Evolutionary conservation across 2,888 invertebrate species (phyloP).

Genomic region (Beris morrisii): DNA sequence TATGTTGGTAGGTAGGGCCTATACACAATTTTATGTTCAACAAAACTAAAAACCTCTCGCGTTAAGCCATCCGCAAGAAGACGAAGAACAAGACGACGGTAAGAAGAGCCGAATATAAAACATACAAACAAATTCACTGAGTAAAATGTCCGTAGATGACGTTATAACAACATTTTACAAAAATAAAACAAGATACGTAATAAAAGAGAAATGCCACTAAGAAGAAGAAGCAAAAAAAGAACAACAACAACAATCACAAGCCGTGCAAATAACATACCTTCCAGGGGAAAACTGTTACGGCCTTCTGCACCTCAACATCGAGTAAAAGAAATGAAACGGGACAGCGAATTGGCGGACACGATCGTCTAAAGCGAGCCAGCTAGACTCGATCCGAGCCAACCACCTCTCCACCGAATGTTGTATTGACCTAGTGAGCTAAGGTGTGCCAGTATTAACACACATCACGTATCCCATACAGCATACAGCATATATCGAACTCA

Average conservation of each 20-base stretch:
- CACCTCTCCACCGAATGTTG: slow-evolving; percentile 26
- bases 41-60: slow-evolving; percentile 16
- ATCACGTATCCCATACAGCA: background rate
- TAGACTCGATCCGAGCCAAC: slow-evolving; percentile 8
- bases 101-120: slow-evolving; percentile 13
- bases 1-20: slow-evolving; percentile 35
- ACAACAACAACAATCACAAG: slow-evolving; percentile 4
- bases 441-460: slow-evolving; percentile 19
- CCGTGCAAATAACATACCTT: slow-evolving; percentile 22
- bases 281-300: slow-evolving; percentile 27
- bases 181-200: slow-evolving; percentile 21
- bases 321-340: slow-evolving; percentile 38
- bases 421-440: slow-evolving; percentile 35
- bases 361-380: slow-evolving; percentile 12
- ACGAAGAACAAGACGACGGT: slow-evolving; percentile 27
- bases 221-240: background rate
- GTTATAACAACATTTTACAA: background rate
- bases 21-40: slow-evolving; percentile 7
- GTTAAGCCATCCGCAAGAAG: slow-evolving; percentile 27
- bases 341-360: slow-evolving; percentile 12
- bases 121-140: slow-evolving; percentile 18
- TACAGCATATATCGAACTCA: background rate
- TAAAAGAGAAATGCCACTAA: slow-evolving; percentile 26
- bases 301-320: slow-evolving; percentile 30
- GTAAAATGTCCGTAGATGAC: slow-evolving; percentile 9